Conservation (phyloP, 2,888 invertebrate genomes). For the Silvanus unidentatus region DNA sequence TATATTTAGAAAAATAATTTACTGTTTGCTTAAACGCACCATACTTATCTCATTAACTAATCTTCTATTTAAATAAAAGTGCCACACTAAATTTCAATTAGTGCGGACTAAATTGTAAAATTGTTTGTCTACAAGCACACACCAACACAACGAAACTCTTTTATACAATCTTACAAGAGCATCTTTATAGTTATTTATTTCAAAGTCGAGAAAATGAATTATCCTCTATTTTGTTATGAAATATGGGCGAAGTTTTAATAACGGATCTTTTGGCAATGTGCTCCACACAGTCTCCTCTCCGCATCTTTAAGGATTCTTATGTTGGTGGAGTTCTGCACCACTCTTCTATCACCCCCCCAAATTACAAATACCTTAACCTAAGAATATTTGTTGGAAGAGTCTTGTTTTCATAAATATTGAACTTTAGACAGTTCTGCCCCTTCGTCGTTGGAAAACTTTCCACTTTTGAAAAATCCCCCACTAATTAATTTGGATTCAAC, state of each 20-base stretch:
- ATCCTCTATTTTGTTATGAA: conserved; percentile 25
- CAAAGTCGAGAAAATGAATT: conserved; percentile 16
- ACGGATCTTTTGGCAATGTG: conserved; percentile 22
- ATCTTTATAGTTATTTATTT: conserved; percentile 2
- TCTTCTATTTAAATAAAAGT: too few relatives aligned
- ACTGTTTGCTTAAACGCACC: too few relatives aligned
- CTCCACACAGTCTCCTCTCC: conserved; percentile 5
- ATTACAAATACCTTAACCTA: conserved; percentile 1
- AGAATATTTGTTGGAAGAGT: not conserved
- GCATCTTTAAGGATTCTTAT: too few relatives aligned
- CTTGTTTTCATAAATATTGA: conserved; percentile 1
- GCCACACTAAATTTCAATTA: too few relatives aligned
- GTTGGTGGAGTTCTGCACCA: too few relatives aligned
- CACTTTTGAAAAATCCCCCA: not conserved
- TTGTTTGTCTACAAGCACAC: too few relatives aligned
- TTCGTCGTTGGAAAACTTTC: not conserved
- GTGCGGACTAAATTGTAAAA: too few relatives aligned
- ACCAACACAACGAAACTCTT: not conserved
- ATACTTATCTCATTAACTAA: too few relatives aligned
- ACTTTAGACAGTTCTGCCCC: not conserved
- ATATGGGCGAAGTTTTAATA: conserved; percentile 30
- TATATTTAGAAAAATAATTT: too few relatives aligned
- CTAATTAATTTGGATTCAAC: not conserved
- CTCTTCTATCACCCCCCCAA: too few relatives aligned
- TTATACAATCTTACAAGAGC: not conserved